Percentiles rank a stretch among this genome's conserved stretches.
These are phyloP conservation scores for Platycercus adscitus DNA, from an alignment of 2,113 vertebrate species.

Conservation along the genomic window DNA sequence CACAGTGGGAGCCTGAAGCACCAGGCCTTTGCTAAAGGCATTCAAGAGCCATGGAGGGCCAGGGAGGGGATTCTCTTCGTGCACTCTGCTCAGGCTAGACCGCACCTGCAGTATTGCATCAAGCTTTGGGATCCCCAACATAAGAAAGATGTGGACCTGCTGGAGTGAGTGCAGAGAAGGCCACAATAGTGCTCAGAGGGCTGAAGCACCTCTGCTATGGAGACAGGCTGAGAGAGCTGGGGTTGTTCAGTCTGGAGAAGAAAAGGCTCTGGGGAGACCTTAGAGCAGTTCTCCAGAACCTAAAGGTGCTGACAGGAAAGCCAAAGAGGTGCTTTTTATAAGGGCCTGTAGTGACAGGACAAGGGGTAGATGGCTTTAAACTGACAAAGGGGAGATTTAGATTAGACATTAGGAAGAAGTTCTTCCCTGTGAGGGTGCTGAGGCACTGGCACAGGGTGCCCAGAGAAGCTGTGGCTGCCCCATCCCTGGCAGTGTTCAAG, in stretches of 20 bases:
- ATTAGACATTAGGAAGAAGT: background rate
- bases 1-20: accelerated
- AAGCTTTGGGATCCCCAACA: background rate
- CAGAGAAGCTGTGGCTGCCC: background rate
- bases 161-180: background rate
- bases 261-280: background rate
- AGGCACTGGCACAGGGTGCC: background rate
- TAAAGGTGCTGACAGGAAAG: background rate
- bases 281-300: background rate
- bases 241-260: background rate
- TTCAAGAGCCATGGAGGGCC: background rate
- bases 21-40: background rate
- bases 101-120: background rate
- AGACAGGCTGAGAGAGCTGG: background rate
- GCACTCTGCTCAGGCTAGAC: background rate
- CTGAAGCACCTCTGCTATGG: background rate
- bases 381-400: background rate
- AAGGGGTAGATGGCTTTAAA: background rate
- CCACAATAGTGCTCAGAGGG: background rate
- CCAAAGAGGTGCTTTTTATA: background rate
- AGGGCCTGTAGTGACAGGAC: background rate
- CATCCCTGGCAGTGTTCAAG: background rate
- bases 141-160: background rate
- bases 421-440: background rate
- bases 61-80: background rate